Conservation (phyloP, 2,888 invertebrate genomes). For the Diplolepis rosae region DNA sequence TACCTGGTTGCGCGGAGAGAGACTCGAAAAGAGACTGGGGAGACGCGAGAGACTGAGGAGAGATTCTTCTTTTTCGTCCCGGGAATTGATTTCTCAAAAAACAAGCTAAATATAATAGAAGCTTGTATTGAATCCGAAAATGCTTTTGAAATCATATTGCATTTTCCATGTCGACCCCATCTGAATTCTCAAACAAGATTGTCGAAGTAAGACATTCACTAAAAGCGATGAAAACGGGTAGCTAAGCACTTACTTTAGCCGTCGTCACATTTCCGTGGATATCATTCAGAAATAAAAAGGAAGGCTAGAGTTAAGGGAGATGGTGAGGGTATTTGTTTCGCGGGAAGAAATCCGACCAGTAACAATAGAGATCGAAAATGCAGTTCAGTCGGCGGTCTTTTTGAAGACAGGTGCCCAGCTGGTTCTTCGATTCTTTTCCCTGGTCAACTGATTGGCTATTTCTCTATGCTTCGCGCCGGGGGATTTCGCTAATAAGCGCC, state of each 20-base stretch:
- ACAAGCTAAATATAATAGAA: too few relatives aligned
- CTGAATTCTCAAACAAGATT: neutral
- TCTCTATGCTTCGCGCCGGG: conserved; percentile 39
- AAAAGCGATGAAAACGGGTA: conserved; percentile 7
- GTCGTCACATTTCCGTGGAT: neutral
- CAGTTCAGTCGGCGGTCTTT: conserved; percentile 36
- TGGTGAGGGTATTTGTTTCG: conserved; percentile 26
- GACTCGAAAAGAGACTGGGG: too few relatives aligned
- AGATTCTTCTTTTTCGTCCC: too few relatives aligned
- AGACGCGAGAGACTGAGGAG: too few relatives aligned
- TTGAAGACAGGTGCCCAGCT: conserved; percentile 39
- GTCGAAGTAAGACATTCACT: neutral
- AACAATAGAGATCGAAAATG: conserved; percentile 32
- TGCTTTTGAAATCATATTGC: too few relatives aligned
- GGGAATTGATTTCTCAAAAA: too few relatives aligned
- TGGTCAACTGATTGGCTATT: conserved; percentile 37
- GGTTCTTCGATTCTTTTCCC: conserved; percentile 24
- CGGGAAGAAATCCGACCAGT: conserved; percentile 10
- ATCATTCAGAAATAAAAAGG: neutral
- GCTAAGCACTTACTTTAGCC: conserved; percentile 11
- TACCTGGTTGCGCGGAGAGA: too few relatives aligned
- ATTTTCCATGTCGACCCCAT: neutral
- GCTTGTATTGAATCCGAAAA: too few relatives aligned
- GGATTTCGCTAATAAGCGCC: conserved; percentile 47
- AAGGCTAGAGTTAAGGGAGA: neutral